Evolutionary conservation across 2,797 vertebrate species (phyloP), one percentile per base, ranked within the genome.

Genomic region (Cephalopachus bancanus): DNA sequence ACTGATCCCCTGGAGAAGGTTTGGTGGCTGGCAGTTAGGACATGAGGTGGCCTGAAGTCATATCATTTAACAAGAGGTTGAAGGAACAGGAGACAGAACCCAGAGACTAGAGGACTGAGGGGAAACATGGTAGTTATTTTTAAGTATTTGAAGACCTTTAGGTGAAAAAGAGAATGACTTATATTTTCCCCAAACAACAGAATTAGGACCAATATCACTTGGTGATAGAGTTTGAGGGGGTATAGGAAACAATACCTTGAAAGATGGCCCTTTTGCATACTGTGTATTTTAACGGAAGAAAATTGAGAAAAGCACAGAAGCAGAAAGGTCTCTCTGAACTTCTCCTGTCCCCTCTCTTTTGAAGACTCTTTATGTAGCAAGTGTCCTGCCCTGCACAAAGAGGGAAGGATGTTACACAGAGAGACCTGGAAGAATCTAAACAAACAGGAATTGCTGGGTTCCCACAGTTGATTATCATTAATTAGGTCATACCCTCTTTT

Each of bases 141-240:
- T 76, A 92, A 79, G 83, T 91, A 94, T 78, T 55, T 83, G 67
- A 86, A 91, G 37, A 6, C 14, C 30, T 91, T 81, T 88, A 7
- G n/a, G 37, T 91, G 33, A 60, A 93, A 92, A 92, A 89, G 4
- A 79, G 65, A 94, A 20, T 62, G 49, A 51, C 9, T 79, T 93
- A 9, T 88, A 22, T 93, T 85, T 78, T 88, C 19, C 67, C 26
- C 60, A 90, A 92, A 93, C 20, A 57, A 59, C 12, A 93, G 78
- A 94, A 96, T 67, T 71, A 89, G 71, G 59, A 65, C n/a, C 60
- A 85, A 24, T 44, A 67, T 67, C 22, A 28, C 49, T 67, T 89
- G 22, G 14, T 55, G 59, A 62, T 14, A 57, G 12, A 79, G 33
- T 57, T 85, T 85, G 17, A 53, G 79, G n/a, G 22, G 12, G 26